Evolutionary conservation across 2,113 vertebrate species (phyloP), one percentile per base, ranked within the genome.

Genomic region (Cyprinodon tularosa): DNA sequence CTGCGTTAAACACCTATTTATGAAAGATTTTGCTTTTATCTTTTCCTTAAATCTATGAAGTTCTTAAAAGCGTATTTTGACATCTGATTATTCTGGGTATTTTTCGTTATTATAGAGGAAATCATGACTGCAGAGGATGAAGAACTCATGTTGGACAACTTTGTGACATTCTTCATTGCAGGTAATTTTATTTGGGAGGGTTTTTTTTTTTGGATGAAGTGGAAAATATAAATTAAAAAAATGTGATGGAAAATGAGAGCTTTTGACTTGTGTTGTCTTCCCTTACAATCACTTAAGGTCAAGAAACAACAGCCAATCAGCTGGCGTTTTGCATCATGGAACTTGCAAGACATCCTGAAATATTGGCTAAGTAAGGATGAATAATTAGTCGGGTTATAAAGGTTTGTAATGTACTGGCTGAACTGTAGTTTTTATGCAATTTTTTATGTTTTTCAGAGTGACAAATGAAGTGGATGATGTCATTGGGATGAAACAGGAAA

Each of bases 161-260:
- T 98, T 3, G 86, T 99, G 64, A 96, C 96, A 10, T 98, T 98
- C 90, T 97, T 99, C 88, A 93, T 98, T 42, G 97, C 96, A 0
- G 97, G 97, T 97, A 53, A 66, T 96, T 93, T 0, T 57, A 12
- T 53, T 29, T 80, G 57, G 1, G 1, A 8, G 13, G 60, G 13
- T 20, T 17, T 50, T 48, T 48, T 48, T 15, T 50, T 48, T 50
- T 17, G 4, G 4, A 13, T 50, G 15, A 15, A 17, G 48, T 15
- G n/a, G n/a, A 13, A 53, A n/a, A 53, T 57, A 1, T n/a, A 1
- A 20, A 20, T 20, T n/a, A 57, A 20, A 42, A 42, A 42, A 42
- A 42, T 42, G 9, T 9, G 9, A 42, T 42, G 42, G 3, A 42
- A 42, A 42, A 42, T 42, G 42, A 42, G 9, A 57, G 2, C 7